phyloP scores from a whole-genome alignment of 2,113 vertebrate genomes.

The Camelus dromedarius region DNA sequence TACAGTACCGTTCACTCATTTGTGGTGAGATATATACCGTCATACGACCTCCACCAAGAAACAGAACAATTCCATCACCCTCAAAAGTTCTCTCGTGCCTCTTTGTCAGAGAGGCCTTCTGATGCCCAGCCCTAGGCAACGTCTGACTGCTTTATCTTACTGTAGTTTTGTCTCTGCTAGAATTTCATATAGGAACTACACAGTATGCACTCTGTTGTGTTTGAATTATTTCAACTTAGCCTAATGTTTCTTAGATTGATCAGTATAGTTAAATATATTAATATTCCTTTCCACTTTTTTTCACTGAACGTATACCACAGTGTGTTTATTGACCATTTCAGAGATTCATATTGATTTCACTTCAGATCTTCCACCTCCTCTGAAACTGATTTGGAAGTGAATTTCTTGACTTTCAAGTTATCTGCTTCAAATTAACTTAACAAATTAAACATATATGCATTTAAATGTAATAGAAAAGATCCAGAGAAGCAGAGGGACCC shows the following conservation, averaged over 20 bases:
- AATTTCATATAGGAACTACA: neutral
- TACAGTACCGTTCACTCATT: neutral
- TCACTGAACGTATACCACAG: neutral
- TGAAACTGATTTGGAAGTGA: neutral
- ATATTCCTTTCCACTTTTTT: neutral
- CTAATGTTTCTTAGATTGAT: neutral
- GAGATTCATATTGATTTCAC: neutral
- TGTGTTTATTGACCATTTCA: neutral
- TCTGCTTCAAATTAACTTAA: neutral
- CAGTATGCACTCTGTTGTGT: neutral
- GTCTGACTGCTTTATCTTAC: neutral
- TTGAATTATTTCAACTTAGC: conserved; percentile 40
- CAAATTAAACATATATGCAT: neutral
- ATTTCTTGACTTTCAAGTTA: neutral
- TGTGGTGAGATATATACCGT: neutral
- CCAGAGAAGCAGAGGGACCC: neutral
- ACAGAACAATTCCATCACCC: neutral
- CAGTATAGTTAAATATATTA: neutral
- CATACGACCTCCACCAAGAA: neutral
- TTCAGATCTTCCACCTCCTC: neutral
- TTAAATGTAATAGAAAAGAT: conserved; percentile 47
- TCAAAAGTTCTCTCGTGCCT: neutral
- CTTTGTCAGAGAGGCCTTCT: neutral
- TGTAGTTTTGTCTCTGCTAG: neutral
- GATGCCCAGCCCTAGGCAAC: neutral